phyloP scores from a whole-genome alignment of 2,888 invertebrate species.

The Andrena dorsata region DNA sequence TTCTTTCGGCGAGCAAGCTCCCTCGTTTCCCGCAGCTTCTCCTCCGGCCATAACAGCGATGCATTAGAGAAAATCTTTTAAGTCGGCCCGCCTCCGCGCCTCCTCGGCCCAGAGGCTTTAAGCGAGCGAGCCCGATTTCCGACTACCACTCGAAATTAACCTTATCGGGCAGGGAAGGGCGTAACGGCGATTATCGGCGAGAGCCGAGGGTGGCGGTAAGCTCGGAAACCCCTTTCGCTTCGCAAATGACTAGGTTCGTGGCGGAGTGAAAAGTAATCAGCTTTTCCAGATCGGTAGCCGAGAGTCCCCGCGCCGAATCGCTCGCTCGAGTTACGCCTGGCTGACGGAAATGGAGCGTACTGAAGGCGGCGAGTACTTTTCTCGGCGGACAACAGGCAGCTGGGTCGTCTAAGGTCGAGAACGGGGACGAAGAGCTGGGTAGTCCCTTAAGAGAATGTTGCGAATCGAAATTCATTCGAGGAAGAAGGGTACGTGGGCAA shows the following conservation, averaged over 20 bases:
- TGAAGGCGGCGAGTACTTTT: background rate
- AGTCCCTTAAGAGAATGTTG: background rate
- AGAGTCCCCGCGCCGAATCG: constrained; percentile 38
- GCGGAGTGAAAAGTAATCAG: constrained; percentile 65
- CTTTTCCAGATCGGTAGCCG: constrained; percentile 56
- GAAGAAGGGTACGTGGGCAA: background rate
- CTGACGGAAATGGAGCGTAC: constrained; percentile 25
- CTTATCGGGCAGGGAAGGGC: constrained; percentile 19
- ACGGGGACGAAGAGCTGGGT: background rate
- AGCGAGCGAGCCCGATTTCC: constrained; percentile 29
- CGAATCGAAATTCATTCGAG: background rate
- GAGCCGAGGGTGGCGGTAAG: constrained; percentile 39
- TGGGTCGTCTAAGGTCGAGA: background rate
- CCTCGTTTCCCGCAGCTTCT: background rate
- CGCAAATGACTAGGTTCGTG: constrained; percentile 44
- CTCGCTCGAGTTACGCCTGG: constrained; percentile 30
- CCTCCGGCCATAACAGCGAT: background rate
- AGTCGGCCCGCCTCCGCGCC: constrained; percentile 2
- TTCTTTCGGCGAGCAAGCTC: background rate
- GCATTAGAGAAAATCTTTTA: constrained; percentile 29
- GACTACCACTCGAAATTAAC: constrained; percentile 46
- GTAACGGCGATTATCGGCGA: constrained; percentile 21
- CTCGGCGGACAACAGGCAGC: background rate
- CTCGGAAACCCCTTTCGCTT: constrained; percentile 52
- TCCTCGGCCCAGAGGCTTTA: constrained; percentile 4